These are phyloP conservation scores for Agonopterix alstromeriana DNA, from an alignment of 2,888 invertebrate species.

Conservation along the genomic window DNA sequence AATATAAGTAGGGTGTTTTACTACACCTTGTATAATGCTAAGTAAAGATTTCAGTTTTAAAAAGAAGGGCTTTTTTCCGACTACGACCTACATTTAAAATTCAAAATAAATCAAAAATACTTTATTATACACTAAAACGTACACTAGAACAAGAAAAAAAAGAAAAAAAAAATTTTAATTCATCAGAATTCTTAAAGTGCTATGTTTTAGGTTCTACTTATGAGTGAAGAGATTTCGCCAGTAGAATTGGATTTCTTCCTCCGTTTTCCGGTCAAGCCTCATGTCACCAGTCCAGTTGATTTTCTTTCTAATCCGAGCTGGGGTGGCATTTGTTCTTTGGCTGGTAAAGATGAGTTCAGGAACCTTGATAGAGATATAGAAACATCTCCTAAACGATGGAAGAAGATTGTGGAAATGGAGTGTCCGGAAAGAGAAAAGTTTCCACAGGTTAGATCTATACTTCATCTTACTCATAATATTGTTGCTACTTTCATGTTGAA, in stretches of 20 bases:
- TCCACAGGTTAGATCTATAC: slow-evolving; percentile 83
- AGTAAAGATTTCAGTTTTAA: too few species aligned
- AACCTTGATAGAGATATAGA: slow-evolving; percentile 97
- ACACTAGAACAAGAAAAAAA: too few species aligned
- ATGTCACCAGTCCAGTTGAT: slow-evolving; percentile 95
- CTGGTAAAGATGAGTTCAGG: slow-evolving; percentile 93
- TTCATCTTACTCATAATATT: not conserved
- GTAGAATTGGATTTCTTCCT: slow-evolving; percentile 94
- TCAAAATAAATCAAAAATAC: too few species aligned
- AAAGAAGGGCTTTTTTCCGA: too few species aligned
- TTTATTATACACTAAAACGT: too few species aligned
- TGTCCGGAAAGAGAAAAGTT: slow-evolving; percentile 97
- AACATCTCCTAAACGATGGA: slow-evolving; percentile 97
- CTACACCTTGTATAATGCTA: too few species aligned
- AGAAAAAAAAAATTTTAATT: too few species aligned
- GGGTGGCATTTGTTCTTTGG: slow-evolving; percentile 96
- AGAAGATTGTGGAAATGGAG: slow-evolving; percentile 96
- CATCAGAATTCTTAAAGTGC: not conserved
- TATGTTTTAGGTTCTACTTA: slow-evolving; percentile 85
- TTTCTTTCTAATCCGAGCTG: slow-evolving; percentile 94
- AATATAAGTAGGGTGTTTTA: too few species aligned
- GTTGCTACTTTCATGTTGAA: not conserved
- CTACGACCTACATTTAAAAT: too few species aligned
- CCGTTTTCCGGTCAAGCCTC: slow-evolving; percentile 93
- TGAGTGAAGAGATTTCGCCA: slow-evolving; percentile 90